Base-by-base conservation (phyloP, 2,113 vertebrate genomes). In the Pholis gunnellus region DNA sequence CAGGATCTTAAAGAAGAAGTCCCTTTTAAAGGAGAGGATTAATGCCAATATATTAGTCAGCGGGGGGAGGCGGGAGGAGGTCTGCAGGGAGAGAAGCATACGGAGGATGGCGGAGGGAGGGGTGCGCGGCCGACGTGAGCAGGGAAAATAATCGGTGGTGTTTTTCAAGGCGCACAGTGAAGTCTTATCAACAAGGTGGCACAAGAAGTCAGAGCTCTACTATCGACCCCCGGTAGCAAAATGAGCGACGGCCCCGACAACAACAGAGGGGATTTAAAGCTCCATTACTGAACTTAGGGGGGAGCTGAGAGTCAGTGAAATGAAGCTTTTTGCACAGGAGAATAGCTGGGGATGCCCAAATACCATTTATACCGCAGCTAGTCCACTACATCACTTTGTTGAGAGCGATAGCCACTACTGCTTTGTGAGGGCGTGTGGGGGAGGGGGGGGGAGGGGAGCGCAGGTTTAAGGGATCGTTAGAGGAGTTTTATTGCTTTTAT, bases 111-210 rank as follows among this genome's bases (percentile, higher is more conserved):
- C 60, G 84, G 71, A 72, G 74, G 74, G 77, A 79, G 46, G 50
- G 10, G 22, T 18, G 70, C 17, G 10, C 36, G 72, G 75, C 38
- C 22, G 8, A 76, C 36, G 52, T 0, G 48, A 79, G 66, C 22
- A 81, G 63, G 72, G 78, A 65, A 91, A 88, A 88, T 89, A 92
- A 92, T 95, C 91, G 81, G 83, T 27, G 63, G 68, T 31, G 71
- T 93, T 90, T 88, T 90, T 88, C 72, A 77, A 88, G 69, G 82
- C 84, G 79, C 81, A 88, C 86, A 91, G 86, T 84, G 88, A 84
- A 88, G 89, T 78, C 90, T 93, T 93, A 95, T 95, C 92, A 92
- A 82, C 83, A 92, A 83, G 75, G 86, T 88, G 87, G 86, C 92
- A 92, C 75, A 91, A 88, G 86, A 94, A 57, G 87, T 61, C 38